Conservation (phyloP, 1,140 invertebrate genomes). For the Apis mellifera region DNA sequence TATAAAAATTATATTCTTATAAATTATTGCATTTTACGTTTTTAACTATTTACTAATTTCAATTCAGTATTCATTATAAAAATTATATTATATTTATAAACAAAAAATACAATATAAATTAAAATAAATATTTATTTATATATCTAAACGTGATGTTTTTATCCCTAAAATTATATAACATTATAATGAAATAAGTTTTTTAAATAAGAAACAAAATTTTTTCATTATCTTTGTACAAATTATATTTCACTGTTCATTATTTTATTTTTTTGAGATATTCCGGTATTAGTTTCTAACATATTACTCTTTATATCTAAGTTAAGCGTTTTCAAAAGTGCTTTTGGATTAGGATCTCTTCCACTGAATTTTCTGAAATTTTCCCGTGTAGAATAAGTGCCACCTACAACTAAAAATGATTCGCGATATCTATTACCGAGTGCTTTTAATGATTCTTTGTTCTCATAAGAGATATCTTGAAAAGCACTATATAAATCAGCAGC, state of each 20-base stretch:
- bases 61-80: conserved; percentile 24
- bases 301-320: conserved; percentile 76
- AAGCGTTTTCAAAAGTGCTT: conserved; percentile 88
- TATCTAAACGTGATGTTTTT: background rate
- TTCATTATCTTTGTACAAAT: conserved; percentile 13
- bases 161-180: background rate
- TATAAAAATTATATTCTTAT: conserved; percentile 6
- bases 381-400: conserved; percentile 89
- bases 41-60: conserved; percentile 7
- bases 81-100: conserved; percentile 15
- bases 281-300: background rate
- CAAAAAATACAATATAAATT: background rate
- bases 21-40: background rate
- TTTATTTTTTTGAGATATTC: conserved; percentile 14
- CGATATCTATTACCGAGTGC: conserved; percentile 88
- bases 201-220: background rate
- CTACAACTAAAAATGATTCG: conserved; percentile 92
- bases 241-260: conserved; percentile 6
- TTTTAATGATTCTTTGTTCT: conserved; percentile 80
- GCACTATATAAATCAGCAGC: conserved; percentile 94
- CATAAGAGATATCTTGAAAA: conserved; percentile 86
- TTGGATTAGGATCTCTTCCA: conserved; percentile 93
- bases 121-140: conserved; percentile 9
- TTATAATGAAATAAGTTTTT: conserved; percentile 5
- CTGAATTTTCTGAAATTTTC: conserved; percentile 95